A percentile compares a stretch with the other conserved stretches of the same genome.
These are phyloP conservation scores for Pseudorhombus dupliciocellatus DNA, from an alignment of 2,113 vertebrate species.

Conservation along the genomic window DNA sequence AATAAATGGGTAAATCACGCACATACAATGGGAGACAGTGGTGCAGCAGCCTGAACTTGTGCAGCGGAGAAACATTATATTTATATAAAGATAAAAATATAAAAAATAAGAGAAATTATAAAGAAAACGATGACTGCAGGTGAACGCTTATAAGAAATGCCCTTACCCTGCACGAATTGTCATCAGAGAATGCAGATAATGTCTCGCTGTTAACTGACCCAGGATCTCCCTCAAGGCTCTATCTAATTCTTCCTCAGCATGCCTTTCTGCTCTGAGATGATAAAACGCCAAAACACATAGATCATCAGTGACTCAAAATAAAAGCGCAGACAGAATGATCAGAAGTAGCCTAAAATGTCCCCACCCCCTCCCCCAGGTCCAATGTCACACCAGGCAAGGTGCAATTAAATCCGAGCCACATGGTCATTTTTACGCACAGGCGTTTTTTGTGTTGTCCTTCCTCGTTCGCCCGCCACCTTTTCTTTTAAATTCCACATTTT, in stretches of 20 bases:
- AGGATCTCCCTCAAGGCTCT: constrained; percentile 94
- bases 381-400: constrained; percentile 18
- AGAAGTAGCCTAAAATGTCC: constrained; percentile 72
- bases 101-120: background rate
- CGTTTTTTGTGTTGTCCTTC: too few species aligned
- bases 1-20: background rate
- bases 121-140: constrained; percentile 64
- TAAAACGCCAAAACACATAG: constrained; percentile 83
- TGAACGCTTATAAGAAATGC: constrained; percentile 78
- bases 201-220: constrained; percentile 92
- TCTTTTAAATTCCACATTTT: constrained; percentile 52
- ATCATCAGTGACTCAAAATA: constrained; percentile 73
- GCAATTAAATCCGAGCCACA: constrained; percentile 7
- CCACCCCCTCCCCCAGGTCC: constrained; percentile 13
- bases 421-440: too few species aligned
- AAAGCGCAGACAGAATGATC: constrained; percentile 71
- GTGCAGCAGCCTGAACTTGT: constrained; percentile 61
- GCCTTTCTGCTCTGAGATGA: constrained; percentile 86
- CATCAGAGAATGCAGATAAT: constrained; percentile 93
- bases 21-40: constrained; percentile 55
- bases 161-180: constrained; percentile 94
- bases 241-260: constrained; percentile 92
- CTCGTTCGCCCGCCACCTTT: background rate
- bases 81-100: background rate
- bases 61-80: constrained; percentile 30